phyloP scores from a whole-genome alignment of 2,113 vertebrate species.

The Emydura subglobosa region DNA sequence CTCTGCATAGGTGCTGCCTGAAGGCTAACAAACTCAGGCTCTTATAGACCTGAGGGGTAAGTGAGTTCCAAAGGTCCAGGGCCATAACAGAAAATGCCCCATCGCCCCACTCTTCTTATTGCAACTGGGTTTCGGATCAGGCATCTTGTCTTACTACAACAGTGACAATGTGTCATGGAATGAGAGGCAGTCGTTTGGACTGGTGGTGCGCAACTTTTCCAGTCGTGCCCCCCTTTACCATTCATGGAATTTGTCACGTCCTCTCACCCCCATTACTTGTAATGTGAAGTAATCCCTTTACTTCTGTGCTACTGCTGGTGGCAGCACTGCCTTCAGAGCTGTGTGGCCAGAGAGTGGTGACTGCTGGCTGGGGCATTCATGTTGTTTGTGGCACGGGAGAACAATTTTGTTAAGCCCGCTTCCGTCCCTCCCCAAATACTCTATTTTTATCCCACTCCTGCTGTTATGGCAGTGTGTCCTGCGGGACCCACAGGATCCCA shows the following conservation, averaged over 20 bases:
- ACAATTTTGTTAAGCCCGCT: neutral
- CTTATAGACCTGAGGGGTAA: neutral
- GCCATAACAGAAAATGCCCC: fast-evolving
- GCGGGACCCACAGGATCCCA: neutral
- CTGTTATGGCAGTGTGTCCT: neutral
- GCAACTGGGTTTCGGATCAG: neutral
- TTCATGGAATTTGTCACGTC: neutral
- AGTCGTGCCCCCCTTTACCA: neutral
- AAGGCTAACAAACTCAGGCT: neutral
- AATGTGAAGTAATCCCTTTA: neutral
- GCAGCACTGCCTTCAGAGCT: neutral
- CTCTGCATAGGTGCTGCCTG: neutral
- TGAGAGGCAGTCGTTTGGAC: neutral
- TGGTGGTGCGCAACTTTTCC: neutral
- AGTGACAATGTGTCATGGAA: fast-evolving
- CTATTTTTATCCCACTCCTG: neutral
- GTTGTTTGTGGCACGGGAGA: neutral
- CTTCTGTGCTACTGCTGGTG: neutral
- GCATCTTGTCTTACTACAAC: neutral
- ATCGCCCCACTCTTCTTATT: neutral
- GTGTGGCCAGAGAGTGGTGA: neutral
- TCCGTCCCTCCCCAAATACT: neutral
- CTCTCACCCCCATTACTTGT: neutral
- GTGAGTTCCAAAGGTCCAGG: neutral
- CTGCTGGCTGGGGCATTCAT: neutral